Percentiles rank a stretch among this genome's conserved stretches.
Conservation (phyloP, 1,140 invertebrate species). For the Nasonia longicornis region DNA sequence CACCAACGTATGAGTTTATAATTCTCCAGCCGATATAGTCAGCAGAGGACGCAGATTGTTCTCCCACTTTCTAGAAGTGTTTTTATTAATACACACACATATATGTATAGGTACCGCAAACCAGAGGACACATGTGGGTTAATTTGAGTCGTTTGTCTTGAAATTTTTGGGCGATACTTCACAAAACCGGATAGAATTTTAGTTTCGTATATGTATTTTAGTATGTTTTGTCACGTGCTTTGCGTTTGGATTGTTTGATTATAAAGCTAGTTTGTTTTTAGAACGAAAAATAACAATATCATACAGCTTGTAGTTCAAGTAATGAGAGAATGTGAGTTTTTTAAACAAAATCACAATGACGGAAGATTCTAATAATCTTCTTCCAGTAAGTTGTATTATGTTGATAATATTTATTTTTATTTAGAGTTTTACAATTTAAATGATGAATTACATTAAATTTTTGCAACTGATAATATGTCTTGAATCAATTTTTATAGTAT, state of each 20-base stretch:
- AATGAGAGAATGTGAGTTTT: slow-evolving; percentile 19
- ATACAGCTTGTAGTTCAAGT: not conserved
- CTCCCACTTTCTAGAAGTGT: slow-evolving; percentile 33
- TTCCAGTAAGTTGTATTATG: slow-evolving; percentile 22
- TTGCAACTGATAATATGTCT: not conserved
- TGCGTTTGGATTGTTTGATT: too few relatives aligned
- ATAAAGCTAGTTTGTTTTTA: not conserved
- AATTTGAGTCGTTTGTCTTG: not conserved
- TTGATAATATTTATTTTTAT: not conserved
- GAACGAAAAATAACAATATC: not conserved
- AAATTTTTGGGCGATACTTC: too few relatives aligned
- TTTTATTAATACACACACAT: slow-evolving; percentile 6
- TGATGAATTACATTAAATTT: not conserved
- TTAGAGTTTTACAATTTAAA: not conserved
- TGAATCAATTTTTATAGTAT: not conserved
- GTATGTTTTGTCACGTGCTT: too few relatives aligned
- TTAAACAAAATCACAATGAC: slow-evolving; percentile 20
- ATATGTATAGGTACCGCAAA: not conserved
- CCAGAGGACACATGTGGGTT: not conserved
- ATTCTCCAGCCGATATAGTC: too few relatives aligned
- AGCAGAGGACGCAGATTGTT: not conserved
- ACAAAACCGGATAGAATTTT: too few relatives aligned
- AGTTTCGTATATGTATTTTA: not conserved
- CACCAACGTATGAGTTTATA: too few relatives aligned
- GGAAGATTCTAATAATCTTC: slow-evolving; percentile 27